Evolutionary conservation across 2,888 invertebrate species (phyloP).

Genomic region (Synanthedon andrenaeformis): DNA sequence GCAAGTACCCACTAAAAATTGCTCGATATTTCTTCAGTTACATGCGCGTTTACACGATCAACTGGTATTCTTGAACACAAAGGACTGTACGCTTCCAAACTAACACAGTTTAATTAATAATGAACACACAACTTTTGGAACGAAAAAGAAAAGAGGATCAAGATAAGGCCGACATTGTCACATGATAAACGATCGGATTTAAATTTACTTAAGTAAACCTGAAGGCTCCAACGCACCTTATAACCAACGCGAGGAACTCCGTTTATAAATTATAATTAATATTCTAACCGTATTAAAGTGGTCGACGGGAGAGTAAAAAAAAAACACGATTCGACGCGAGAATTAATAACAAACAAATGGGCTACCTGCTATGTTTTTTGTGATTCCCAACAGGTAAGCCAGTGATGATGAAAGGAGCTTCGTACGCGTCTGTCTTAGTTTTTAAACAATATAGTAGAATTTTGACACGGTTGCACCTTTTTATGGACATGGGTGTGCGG

Average conservation of each 20-base stretch:
- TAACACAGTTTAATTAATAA: not conserved
- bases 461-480: conserved; percentile 65
- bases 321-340: conserved; percentile 64
- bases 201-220: conserved; percentile 58
- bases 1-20: too few relatives aligned
- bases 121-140: not conserved
- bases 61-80: too few relatives aligned
- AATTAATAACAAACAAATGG: conserved; percentile 72
- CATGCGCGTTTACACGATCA: too few relatives aligned
- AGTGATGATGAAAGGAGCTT: conserved; percentile 60
- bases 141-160: conserved; percentile 38
- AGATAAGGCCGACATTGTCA: conserved; percentile 64
- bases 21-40: too few relatives aligned
- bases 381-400: conserved; percentile 60
- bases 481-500: conserved; percentile 29
- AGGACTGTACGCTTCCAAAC: too few relatives aligned
- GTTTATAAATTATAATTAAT: conserved; percentile 71
- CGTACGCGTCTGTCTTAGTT: conserved; percentile 60
- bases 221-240: conserved; percentile 43
- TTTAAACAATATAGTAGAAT: conserved; percentile 62
- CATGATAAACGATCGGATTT: conserved; percentile 68
- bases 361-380: conserved; percentile 70
- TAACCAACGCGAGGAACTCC: conserved; percentile 58
- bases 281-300: conserved; percentile 68
- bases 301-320: conserved; percentile 42